phyloP scores from a whole-genome alignment of 2,888 invertebrate species.

The Tiliacea aurago region DNA sequence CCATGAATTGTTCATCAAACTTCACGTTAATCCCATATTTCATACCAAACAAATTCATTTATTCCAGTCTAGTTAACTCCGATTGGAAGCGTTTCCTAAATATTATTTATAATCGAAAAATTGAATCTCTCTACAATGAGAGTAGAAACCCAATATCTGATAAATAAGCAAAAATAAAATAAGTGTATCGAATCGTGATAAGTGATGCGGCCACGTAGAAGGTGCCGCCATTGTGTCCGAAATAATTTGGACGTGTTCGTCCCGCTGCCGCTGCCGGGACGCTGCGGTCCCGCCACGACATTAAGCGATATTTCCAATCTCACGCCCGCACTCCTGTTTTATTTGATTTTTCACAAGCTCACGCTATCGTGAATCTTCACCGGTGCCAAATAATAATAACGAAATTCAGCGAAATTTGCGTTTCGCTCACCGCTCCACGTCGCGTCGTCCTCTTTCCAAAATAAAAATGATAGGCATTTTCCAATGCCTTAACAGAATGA shows the following conservation, averaged over 20 bases:
- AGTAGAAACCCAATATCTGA: conserved; percentile 48
- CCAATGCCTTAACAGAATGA: conserved; percentile 78
- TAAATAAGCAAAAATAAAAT: conserved; percentile 55
- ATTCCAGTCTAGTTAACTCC: conserved; percentile 31
- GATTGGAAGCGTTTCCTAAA: conserved; percentile 40
- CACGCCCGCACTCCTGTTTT: conserved; percentile 75
- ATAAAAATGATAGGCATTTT: conserved; percentile 77
- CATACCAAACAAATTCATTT: conserved; percentile 39
- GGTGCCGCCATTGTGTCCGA: conserved; percentile 46
- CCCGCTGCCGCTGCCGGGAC: conserved; percentile 26
- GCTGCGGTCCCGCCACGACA: conserved; percentile 53
- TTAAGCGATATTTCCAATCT: conserved; percentile 82
- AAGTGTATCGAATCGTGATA: conserved; percentile 43
- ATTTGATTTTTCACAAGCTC: conserved; percentile 82
- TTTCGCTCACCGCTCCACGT: conserved; percentile 70
- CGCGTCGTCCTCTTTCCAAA: conserved; percentile 65
- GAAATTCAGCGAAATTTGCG: conserved; percentile 83
- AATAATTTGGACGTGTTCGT: conserved; percentile 55
- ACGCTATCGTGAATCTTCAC: conserved; percentile 79
- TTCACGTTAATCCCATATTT: conserved; percentile 40
- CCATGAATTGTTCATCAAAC: conserved; percentile 50
- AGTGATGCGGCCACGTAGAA: conserved; percentile 39
- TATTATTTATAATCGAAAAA: conserved; percentile 46
- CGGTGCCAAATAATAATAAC: conserved; percentile 84
- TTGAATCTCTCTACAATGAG: conserved; percentile 33